Percentiles rank a stretch among this genome's conserved stretches.
These are phyloP conservation scores for Dastarcus helophoroides DNA, from an alignment of 2,888 invertebrate species.

Conservation along the genomic window DNA sequence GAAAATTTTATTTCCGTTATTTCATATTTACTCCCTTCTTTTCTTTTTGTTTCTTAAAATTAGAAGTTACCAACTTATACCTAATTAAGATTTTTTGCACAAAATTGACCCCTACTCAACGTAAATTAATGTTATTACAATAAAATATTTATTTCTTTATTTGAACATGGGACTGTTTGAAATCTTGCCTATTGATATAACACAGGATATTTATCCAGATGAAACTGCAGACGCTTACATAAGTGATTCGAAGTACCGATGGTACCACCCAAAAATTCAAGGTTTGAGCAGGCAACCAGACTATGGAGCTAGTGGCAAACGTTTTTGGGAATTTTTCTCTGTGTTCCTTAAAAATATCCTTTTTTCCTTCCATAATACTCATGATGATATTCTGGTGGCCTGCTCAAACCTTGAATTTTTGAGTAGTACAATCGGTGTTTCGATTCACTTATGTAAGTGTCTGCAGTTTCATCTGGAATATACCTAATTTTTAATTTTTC, in stretches of 20 bases:
- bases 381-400: constrained; percentile 78
- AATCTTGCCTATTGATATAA: constrained; percentile 57
- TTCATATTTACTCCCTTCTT: too few species aligned
- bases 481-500: too few species aligned
- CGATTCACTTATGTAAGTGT: constrained; percentile 69
- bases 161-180: too few species aligned
- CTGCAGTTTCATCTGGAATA: constrained; percentile 72
- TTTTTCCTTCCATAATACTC: constrained; percentile 61
- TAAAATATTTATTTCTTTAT: too few species aligned
- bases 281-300: constrained; percentile 74
- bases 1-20: too few species aligned
- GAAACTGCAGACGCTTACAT: constrained; percentile 67
- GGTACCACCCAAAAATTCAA: constrained; percentile 67
- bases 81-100: too few species aligned
- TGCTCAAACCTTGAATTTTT: constrained; percentile 67
- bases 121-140: too few species aligned
- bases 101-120: too few species aligned
- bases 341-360: constrained; percentile 59
- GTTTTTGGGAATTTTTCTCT: constrained; percentile 60
- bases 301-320: constrained; percentile 62
- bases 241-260: constrained; percentile 61
- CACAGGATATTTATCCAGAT: constrained; percentile 79
- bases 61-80: too few species aligned
- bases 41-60: too few species aligned
- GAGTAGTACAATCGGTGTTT: constrained; percentile 55